phyloP scores from a whole-genome alignment of 1,140 invertebrate species.

The Metopolophium dirhodum region DNA sequence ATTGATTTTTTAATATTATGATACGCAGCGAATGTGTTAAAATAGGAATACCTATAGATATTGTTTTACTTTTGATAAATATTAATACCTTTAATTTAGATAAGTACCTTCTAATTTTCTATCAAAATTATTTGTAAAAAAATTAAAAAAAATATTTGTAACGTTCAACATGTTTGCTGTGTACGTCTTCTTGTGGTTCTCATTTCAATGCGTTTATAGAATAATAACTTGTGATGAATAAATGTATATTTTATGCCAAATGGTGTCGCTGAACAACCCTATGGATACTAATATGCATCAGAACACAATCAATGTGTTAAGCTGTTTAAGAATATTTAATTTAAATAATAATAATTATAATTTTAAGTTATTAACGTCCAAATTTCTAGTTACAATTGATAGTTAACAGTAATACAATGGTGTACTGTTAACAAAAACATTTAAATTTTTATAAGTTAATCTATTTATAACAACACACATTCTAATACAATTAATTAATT shows the following conservation, averaged over 20 bases:
- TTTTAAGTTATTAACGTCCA: slow-evolving; percentile 39
- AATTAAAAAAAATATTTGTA: too few relatives aligned
- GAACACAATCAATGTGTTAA: neutral
- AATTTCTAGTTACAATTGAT: slow-evolving; percentile 27
- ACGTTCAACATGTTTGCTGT: neutral
- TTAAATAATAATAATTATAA: neutral
- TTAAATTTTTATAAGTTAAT: slow-evolving; percentile 1
- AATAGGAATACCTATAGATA: too few relatives aligned
- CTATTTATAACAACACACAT: neutral
- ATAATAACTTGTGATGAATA: too few relatives aligned
- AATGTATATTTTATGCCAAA: neutral
- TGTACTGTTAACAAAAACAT: neutral
- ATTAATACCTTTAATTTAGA: too few relatives aligned
- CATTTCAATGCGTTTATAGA: neutral
- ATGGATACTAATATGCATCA: neutral
- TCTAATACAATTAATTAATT: neutral
- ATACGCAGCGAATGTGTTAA: too few relatives aligned
- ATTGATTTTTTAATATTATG: too few relatives aligned
- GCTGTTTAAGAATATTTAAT: neutral
- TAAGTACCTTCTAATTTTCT: too few relatives aligned
- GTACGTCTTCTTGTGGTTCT: neutral
- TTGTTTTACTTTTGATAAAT: neutral
- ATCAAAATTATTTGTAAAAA: too few relatives aligned
- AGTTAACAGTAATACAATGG: neutral
- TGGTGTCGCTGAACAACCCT: neutral